A percentile compares a stretch with the other conserved stretches of the same genome.
These are phyloP conservation scores for Premnoplex brunnescens DNA, from an alignment of 2,797 vertebrate genomes.

Conservation along the genomic window DNA sequence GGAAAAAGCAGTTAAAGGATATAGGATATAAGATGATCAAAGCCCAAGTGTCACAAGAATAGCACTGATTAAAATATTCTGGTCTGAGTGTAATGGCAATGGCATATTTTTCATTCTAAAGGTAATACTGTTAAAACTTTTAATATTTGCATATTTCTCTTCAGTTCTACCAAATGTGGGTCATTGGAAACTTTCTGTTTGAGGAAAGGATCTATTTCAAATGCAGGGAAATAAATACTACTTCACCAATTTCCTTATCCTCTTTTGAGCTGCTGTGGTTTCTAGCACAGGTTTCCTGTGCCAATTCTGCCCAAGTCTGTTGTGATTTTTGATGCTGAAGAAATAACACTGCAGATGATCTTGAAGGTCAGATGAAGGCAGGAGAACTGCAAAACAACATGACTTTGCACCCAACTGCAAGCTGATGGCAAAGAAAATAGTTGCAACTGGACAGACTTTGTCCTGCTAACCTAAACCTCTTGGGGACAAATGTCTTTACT, in stretches of 20 bases:
- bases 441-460: slow-evolving; percentile 36
- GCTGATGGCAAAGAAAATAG: slow-evolving; percentile 54
- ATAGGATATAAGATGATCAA: not conserved
- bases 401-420: slow-evolving; percentile 36
- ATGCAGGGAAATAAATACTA: not conserved
- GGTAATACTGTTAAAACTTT: not conserved
- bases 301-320: not conserved
- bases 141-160: not conserved
- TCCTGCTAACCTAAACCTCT: slow-evolving; percentile 42
- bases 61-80: not conserved
- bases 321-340: slow-evolving; percentile 51
- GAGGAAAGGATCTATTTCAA: not conserved
- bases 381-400: slow-evolving; percentile 33
- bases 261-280: not conserved
- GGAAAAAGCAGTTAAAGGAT: not conserved
- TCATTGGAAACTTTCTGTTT: not conserved
- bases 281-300: slow-evolving; percentile 8
- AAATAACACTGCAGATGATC: slow-evolving; percentile 30
- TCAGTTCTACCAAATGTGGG: not conserved
- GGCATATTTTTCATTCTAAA: not conserved
- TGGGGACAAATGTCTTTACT: slow-evolving; percentile 11
- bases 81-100: not conserved
- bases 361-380: slow-evolving; percentile 62
- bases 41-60: not conserved
- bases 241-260: not conserved